A percentile compares a stretch with the other conserved stretches of the same genome.
phyloP scores from a whole-genome alignment of 2,113 vertebrate genomes.

The Probosciger aterrimus region DNA sequence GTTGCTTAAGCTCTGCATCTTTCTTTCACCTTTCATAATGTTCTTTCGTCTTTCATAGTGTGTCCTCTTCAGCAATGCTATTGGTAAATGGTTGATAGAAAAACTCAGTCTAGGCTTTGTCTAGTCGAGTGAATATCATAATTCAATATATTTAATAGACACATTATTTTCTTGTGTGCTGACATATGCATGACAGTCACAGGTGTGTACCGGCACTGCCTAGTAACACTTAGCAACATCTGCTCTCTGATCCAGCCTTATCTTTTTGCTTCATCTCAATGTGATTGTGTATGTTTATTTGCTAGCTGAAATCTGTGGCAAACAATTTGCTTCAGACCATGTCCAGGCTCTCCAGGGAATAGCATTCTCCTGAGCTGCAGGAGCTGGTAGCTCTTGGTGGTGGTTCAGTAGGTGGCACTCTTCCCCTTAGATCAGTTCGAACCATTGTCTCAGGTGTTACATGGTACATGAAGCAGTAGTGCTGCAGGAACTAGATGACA shows the following conservation, averaged over 20 bases:
- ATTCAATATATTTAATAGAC: neutral
- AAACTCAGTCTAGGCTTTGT: neutral
- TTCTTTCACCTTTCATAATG: neutral
- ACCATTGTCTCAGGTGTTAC: neutral
- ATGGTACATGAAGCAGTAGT: accelerated
- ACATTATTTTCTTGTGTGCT: neutral
- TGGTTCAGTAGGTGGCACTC: slow-evolving; percentile 60
- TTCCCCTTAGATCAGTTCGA: slow-evolving; percentile 11
- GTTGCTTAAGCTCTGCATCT: neutral
- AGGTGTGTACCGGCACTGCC: neutral
- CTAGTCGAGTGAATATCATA: neutral
- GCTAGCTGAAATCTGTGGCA: neutral
- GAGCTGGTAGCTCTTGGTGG: neutral
- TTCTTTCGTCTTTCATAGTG: neutral
- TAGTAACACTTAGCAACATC: neutral
- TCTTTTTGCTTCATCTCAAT: neutral
- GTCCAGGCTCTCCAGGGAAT: neutral
- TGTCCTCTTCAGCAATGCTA: neutral
- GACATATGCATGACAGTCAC: neutral
- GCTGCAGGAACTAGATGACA: neutral
- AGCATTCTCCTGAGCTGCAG: neutral
- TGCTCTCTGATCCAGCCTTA: neutral
- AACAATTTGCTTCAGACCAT: neutral
- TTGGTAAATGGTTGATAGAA: neutral
- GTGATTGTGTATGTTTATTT: neutral